Percentiles rank a stretch among this genome's conserved stretches.
Conservation (phyloP, 2,797 vertebrate genomes). For the Ctenopoma kingsleyae region DNA sequence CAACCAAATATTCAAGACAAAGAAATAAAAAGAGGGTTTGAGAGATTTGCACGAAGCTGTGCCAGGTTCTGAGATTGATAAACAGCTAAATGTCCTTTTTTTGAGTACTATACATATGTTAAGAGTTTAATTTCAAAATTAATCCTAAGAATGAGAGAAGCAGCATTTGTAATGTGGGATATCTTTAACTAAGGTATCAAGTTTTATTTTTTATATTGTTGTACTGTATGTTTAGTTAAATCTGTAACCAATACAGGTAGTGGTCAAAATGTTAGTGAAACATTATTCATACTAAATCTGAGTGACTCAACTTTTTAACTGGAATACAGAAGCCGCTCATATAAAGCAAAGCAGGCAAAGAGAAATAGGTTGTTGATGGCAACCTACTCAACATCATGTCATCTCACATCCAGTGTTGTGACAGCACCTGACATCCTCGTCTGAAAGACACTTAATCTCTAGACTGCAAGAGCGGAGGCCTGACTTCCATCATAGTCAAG, state of each 20-base stretch:
- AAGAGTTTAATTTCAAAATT: not conserved
- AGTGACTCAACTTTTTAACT: not conserved
- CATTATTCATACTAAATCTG: not conserved
- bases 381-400: slow-evolving; percentile 39
- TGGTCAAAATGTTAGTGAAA: not conserved
- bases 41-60: too few species aligned
- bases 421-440: slow-evolving; percentile 58
- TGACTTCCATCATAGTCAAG: slow-evolving; percentile 47
- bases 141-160: not conserved
- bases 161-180: too few species aligned
- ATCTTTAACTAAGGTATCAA: too few species aligned
- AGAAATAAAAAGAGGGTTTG: too few species aligned
- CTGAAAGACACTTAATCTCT: slow-evolving; percentile 59
- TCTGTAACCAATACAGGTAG: not conserved
- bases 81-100: not conserved
- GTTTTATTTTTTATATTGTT: not conserved
- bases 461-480: slow-evolving; percentile 25
- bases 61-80: too few species aligned
- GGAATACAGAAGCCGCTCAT: not conserved
- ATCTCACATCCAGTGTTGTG: slow-evolving; percentile 58
- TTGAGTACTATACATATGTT: not conserved
- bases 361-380: not conserved
- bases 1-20: too few species aligned
- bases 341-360: not conserved
- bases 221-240: not conserved